Evolutionary conservation across 2,797 vertebrate species (phyloP), one percentile per base, ranked within the genome.

Genomic region (Peromyscus aztecus): DNA sequence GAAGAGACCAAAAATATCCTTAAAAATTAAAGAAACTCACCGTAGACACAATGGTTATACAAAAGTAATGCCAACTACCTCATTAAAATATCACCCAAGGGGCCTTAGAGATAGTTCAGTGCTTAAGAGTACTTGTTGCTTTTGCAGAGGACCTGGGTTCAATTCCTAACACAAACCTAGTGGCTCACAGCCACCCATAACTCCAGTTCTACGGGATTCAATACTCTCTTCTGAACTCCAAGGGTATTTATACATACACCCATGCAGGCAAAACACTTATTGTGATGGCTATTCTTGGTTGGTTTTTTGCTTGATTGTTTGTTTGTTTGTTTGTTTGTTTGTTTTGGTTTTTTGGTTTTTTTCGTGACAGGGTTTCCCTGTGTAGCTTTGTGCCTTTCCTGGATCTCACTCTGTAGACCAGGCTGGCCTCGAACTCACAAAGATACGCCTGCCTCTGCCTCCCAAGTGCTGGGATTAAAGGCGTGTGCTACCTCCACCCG

Each of bases 1-100:
- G 59, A 95, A 40, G 93, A 95, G 29, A 85, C 71, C 67, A 90
- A 96, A 96, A 73, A n/a, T 9, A 88, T 77, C 6, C n/a, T 96
- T 94, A 67, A 95, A 92, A 96, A 73, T 93, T 87, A 96, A 94
- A 94, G 49, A 93, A 83, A 93, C 19, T 27, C 49, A 78, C 77
- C 37, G 69, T 87, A 92, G 17, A 92, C 65, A 95, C 76, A 96
- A 94, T 73, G 61, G 34, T 76, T 95, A 92, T n/a, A 89, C 3
- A 95, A 90, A 55, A 94, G 85, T 88, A 96, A 90, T 29, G 77
- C 61, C 52, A 93, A 89, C 76, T 96, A 89, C 40, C 40, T 59
- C 52, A 88, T 85, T 40, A 16, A 75, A 97, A 93, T 89, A 82
- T 9, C 16, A 8, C 17, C 29, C 4, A n/a, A 0, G 6, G 21